Conservation (phyloP, 2,797 vertebrate genomes). For the Glossophaga mutica region DNA sequence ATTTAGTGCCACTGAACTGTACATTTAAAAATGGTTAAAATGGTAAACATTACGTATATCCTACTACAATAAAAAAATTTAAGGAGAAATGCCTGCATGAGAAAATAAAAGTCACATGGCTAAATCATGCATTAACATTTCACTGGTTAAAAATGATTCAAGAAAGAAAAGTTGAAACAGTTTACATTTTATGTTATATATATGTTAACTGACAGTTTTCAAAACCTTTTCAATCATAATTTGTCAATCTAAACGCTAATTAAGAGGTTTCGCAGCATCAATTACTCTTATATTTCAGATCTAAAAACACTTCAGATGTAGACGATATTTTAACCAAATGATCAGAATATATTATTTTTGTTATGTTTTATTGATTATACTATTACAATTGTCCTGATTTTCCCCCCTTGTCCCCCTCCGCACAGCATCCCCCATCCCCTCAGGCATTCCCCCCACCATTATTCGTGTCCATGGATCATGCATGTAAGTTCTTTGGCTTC, state of each 20-base stretch:
- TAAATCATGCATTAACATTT: conserved; percentile 31
- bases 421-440: no score
- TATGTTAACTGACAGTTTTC: not conserved
- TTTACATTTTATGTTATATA: not conserved
- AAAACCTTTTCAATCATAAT: conserved; percentile 28
- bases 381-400: no score
- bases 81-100: not conserved
- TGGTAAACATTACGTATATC: not conserved
- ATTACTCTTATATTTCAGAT: conserved; percentile 1
- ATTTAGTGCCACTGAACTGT: not conserved
- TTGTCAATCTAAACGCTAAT: conserved; percentile 31
- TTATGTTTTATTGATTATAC: no score
- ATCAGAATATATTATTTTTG: not conserved
- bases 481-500: no score
- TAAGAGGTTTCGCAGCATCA: not conserved
- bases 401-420: no score
- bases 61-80: not conserved
- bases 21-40: conserved; percentile 1
- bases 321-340: conserved; percentile 9
- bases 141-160: not conserved
- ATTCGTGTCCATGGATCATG: no score
- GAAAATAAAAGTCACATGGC: not conserved
- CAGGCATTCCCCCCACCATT: no score
- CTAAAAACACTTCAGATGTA: conserved; percentile 22
- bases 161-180: conserved; percentile 1